phyloP scores from a whole-genome alignment of 2,888 invertebrate genomes.

The Eilema caniola region DNA sequence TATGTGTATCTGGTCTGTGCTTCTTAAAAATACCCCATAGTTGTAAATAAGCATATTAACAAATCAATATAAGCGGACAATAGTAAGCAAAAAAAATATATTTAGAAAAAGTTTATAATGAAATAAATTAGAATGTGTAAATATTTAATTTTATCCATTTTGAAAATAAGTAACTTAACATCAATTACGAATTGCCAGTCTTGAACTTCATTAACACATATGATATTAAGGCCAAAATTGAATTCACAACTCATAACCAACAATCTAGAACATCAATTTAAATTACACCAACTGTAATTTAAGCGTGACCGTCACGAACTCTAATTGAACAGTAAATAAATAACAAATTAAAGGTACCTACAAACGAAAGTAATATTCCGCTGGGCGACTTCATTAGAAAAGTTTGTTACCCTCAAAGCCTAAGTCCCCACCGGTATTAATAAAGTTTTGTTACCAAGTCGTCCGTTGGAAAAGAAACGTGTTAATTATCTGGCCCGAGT shows the following conservation, averaged over 20 bases:
- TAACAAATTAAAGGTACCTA: constrained; percentile 79
- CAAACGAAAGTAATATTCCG: constrained; percentile 79
- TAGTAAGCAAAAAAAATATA: background rate
- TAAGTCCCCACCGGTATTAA: constrained; percentile 83
- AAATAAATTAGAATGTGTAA: too few relatives aligned
- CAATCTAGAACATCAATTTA: constrained; percentile 31
- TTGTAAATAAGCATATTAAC: too few relatives aligned
- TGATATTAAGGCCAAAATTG: background rate
- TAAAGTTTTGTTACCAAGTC: constrained; percentile 83
- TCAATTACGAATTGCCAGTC: background rate
- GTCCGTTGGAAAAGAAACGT: constrained; percentile 80
- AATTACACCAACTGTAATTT: constrained; percentile 32
- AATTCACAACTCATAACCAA: constrained; percentile 18
- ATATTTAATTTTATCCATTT: background rate
- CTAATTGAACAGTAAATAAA: constrained; percentile 66
- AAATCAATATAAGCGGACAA: too few relatives aligned
- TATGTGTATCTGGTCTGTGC: too few relatives aligned
- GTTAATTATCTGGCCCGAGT: constrained; percentile 80
- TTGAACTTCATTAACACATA: background rate
- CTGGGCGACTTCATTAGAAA: constrained; percentile 84
- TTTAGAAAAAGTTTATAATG: too few relatives aligned
- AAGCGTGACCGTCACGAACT: constrained; percentile 28
- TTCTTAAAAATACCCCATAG: too few relatives aligned
- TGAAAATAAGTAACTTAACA: background rate
- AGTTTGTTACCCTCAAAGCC: constrained; percentile 84